Percentiles rank a stretch among this genome's conserved stretches.
These are phyloP conservation scores for Heliconius hewitsoni DNA, from an alignment of 1,140 invertebrate species.

Conservation along the genomic window DNA sequence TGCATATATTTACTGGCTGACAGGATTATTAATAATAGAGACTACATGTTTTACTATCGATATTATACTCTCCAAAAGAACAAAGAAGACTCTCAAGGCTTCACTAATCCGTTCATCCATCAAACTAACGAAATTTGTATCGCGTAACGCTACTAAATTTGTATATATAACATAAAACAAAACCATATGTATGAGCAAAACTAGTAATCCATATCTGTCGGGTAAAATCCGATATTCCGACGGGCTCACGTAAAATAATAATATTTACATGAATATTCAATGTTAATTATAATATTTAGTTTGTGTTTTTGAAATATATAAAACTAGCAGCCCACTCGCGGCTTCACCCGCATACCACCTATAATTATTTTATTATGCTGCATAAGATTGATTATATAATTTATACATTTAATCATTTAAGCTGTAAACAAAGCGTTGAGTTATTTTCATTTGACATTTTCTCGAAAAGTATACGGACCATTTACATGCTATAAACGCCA, in stretches of 20 bases:
- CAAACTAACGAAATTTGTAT: conserved; percentile 16
- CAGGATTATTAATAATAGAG: neutral
- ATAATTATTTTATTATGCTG: too few relatives aligned
- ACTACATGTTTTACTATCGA: neutral
- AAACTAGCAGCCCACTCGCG: too few relatives aligned
- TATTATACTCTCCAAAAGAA: neutral
- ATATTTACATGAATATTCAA: neutral
- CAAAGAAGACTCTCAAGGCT: neutral
- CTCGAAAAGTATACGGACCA: too few relatives aligned
- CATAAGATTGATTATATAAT: too few relatives aligned
- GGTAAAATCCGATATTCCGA: neutral
- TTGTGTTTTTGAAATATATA: neutral
- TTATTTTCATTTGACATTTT: too few relatives aligned
- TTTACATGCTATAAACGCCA: too few relatives aligned
- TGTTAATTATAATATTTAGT: neutral
- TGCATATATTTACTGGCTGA: neutral
- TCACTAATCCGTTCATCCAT: conserved; percentile 15
- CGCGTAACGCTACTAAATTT: neutral
- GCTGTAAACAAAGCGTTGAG: too few relatives aligned
- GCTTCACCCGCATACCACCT: too few relatives aligned
- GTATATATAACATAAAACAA: neutral
- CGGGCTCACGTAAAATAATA: neutral
- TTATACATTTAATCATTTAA: too few relatives aligned
- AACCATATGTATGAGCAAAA: neutral
- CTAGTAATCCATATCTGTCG: conserved; percentile 3